Base-by-base conservation (phyloP, 2,888 invertebrate genomes). In the Leucozona laternaria region DNA sequence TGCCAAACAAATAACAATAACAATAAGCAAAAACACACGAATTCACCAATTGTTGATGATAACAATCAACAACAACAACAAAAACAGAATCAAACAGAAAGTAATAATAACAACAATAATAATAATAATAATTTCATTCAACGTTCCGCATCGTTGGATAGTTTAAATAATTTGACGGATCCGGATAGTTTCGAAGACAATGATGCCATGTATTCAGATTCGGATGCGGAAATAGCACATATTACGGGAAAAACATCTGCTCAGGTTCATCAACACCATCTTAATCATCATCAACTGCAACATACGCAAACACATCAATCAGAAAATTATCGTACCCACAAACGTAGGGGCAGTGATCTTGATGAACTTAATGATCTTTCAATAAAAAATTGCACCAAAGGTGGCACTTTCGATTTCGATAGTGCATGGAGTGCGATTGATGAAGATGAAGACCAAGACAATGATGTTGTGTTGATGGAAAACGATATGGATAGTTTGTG, bases 121-220 rank as follows among this genome's bases (percentile, higher is more conserved):
- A 17, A 17, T 66, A n/a, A 88, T 79, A 60, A 79, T 73, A 40
- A 76, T 64, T 88, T 78, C 70, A 86, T 89, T 62, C 88, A 89
- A 81, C 88, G 90, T 37, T 88, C 95, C 2, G 94, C 95, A 60
- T 95, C 95, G 3, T 91, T 96, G 66, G 96, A 96, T 90, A 95
- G 95, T 88, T 93, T 96, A 37, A 95, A 95, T 81, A 95, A 95
- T 92, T 94, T 95, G 5, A 95, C 95, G 0, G 95, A 95, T 89
- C 94, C 94, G 57, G 95, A 94, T 84, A 94, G 94, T 76, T 94
- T 94, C 31, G 95, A 95, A 89, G 95, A 94, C 43, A 93, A 94
- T 87, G 94, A 94, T 60, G 77, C 89, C 60, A 87, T 90, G 55
- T 89, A 95, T 90, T 94, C 95, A 4, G 95, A 95, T 90, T 95